Conservation (phyloP, 1,140 invertebrate species). For the Bombus superbus region DNA sequence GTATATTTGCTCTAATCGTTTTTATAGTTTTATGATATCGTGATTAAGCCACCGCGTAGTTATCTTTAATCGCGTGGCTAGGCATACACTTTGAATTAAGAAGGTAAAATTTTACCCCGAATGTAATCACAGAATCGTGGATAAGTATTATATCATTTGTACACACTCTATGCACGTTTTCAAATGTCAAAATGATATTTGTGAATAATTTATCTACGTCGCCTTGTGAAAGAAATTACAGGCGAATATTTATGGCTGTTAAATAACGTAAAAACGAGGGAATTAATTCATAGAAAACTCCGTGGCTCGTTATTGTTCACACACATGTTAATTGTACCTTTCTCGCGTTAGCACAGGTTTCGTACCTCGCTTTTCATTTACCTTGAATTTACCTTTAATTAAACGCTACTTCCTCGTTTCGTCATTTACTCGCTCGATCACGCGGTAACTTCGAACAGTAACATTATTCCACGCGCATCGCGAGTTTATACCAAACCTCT, state of each 20-base stretch:
- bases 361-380: not conserved
- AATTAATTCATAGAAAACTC: not conserved
- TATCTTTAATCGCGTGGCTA: too few relatives aligned
- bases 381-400: not conserved
- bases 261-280: not conserved
- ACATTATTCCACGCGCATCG: not conserved
- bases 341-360: not conserved
- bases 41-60: too few relatives aligned
- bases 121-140: not conserved
- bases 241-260: not conserved
- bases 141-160: not conserved
- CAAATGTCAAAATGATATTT: too few relatives aligned
- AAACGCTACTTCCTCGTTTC: not conserved
- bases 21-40: too few relatives aligned
- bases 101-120: not conserved
- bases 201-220: too few relatives aligned
- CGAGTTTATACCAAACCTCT: not conserved
- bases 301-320: too few relatives aligned
- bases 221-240: not conserved
- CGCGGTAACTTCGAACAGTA: not conserved
- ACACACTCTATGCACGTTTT: too few relatives aligned
- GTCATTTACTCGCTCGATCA: not conserved
- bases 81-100: not conserved
- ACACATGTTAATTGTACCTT: too few relatives aligned
- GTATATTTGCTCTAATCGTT: too few relatives aligned